phyloP scores from a whole-genome alignment of 2,113 vertebrate genomes.

The Myrmecophaga tridactyla region DNA sequence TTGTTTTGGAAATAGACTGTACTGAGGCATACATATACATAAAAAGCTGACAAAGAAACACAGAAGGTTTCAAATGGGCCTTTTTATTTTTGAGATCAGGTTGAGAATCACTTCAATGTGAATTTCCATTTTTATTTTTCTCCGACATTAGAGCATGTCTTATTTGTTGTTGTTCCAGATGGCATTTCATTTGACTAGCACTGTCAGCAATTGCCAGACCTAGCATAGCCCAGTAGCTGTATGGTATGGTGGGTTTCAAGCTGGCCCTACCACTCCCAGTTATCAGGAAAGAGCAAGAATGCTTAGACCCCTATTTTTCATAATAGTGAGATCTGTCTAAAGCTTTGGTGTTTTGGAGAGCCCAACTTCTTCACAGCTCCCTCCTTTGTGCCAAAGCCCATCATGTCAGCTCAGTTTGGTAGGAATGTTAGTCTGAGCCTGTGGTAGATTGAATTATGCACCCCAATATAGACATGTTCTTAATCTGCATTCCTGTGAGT shows the following conservation, averaged over 20 bases:
- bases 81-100: not conserved
- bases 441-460: no score
- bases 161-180: constrained; percentile 15
- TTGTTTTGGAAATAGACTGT: constrained; percentile 45
- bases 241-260: not conserved
- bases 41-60: constrained; percentile 52
- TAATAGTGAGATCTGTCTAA: no score
- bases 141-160: not conserved
- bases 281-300: not conserved
- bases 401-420: not conserved
- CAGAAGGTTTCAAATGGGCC: constrained; percentile 22
- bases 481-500: no score
- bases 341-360: not conserved
- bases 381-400: not conserved
- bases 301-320: not conserved
- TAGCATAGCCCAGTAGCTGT: not conserved
- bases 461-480: no score
- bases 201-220: not conserved
- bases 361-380: not conserved
- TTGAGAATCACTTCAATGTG: not conserved
- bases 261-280: not conserved
- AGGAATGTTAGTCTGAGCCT: not conserved
- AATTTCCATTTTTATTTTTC: constrained; percentile 15
- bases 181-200: constrained; percentile 39
- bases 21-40: not conserved